These are phyloP conservation scores for Meliscaeva auricollis DNA, from an alignment of 2,888 invertebrate species.

Conservation along the genomic window DNA sequence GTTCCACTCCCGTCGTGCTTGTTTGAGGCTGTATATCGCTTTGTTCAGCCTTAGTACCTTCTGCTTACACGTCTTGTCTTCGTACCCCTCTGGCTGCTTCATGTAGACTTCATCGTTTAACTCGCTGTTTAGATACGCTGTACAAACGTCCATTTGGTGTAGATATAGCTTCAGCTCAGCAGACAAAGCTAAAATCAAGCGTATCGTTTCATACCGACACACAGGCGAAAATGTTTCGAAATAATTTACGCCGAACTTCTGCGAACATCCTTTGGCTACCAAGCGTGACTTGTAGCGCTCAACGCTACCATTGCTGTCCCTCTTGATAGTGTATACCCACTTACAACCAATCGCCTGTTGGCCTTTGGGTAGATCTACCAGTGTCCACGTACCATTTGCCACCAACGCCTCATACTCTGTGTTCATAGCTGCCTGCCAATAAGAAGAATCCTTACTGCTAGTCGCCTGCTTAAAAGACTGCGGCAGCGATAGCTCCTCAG, in stretches of 20 bases:
- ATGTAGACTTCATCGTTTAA: too few relatives aligned
- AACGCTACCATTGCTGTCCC: slow-evolving; percentile 58
- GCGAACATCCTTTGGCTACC: slow-evolving; percentile 63
- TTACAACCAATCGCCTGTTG: slow-evolving; percentile 61
- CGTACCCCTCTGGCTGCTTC: slow-evolving; percentile 70
- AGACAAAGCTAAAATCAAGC: slow-evolving; percentile 65
- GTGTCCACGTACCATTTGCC: too few relatives aligned
- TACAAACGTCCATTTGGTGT: slow-evolving; percentile 75
- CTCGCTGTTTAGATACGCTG: slow-evolving; percentile 73
- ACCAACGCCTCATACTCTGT: too few relatives aligned
- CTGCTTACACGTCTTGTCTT: slow-evolving; percentile 39
- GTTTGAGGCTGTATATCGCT: slow-evolving; percentile 39
- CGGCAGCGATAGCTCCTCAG: neutral
- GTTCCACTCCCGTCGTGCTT: slow-evolving; percentile 38
- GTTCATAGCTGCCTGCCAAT: too few relatives aligned
- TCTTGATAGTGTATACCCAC: slow-evolving; percentile 64
- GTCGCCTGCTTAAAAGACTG: slow-evolving; percentile 25
- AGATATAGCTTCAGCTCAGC: slow-evolving; percentile 63
- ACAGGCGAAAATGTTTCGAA: slow-evolving; percentile 76
- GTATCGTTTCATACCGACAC: slow-evolving; percentile 64
- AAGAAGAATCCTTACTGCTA: neutral
- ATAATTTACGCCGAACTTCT: slow-evolving; percentile 65
- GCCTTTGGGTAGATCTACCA: too few relatives aligned
- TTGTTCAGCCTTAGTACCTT: slow-evolving; percentile 47
- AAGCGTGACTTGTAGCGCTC: slow-evolving; percentile 66